Conservation (phyloP, 2,797 vertebrate genomes). For the Microcaecilia unicolor region DNA sequence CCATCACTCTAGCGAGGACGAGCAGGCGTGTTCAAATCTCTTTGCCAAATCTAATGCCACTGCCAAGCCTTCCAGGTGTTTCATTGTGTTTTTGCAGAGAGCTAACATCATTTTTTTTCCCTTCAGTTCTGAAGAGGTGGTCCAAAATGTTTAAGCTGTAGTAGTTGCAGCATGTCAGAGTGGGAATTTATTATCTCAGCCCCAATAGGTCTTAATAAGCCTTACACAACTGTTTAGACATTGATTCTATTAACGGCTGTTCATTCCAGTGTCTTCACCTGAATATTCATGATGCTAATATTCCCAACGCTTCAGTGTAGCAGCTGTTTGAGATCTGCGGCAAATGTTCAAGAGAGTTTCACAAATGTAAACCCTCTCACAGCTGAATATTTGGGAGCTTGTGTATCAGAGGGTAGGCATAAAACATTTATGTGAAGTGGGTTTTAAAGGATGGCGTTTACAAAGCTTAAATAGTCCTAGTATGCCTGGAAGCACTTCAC, state of each 20-base stretch:
- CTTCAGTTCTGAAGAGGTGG: conserved; percentile 57
- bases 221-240: conserved; percentile 72
- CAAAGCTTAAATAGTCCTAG: conserved; percentile 41
- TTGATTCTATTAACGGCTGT: conserved; percentile 84
- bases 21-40: conserved; percentile 22
- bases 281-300: conserved; percentile 89
- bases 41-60: conserved; percentile 43
- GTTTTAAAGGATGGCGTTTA: conserved; percentile 42
- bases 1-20: conserved; percentile 37
- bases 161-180: conserved; percentile 59
- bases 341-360: conserved; percentile 71
- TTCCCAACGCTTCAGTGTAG: conserved; percentile 73
- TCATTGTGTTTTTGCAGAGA: conserved; percentile 54
- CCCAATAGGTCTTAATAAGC: conserved; percentile 73
- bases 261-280: conserved; percentile 77
- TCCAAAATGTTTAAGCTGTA: conserved; percentile 64
- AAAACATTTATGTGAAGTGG: conserved; percentile 57
- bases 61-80: conserved; percentile 68
- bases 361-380: conserved; percentile 67
- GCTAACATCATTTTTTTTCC: conserved; percentile 54
- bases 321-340: conserved; percentile 77
- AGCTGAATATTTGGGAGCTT: conserved; percentile 49
- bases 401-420: conserved; percentile 47
- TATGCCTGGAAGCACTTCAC: conserved; percentile 41
- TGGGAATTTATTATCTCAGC: conserved; percentile 66